Evolutionary conservation across 2,888 invertebrate genomes (phyloP).

Genomic region (Bugula neritina): DNA sequence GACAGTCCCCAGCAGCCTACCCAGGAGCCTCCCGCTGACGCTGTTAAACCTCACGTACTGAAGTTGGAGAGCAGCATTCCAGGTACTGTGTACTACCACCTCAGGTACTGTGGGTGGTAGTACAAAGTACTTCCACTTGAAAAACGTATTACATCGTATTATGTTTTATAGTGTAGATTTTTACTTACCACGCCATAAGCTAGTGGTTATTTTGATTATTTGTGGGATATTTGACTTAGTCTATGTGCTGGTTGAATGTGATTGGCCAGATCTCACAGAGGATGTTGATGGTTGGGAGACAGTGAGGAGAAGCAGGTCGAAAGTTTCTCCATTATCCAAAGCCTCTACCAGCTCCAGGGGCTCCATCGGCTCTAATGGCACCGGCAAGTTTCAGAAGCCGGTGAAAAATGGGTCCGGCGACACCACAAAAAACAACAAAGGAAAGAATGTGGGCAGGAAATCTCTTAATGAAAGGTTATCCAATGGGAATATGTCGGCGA

Average conservation of each 20-base stretch:
- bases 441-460: too few species aligned
- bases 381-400: constrained; percentile 12
- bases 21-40: constrained; percentile 4
- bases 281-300: constrained; percentile 74
- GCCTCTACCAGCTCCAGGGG: constrained; percentile 26
- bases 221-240: too few species aligned
- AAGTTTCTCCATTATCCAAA: constrained; percentile 52
- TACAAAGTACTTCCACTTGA: too few species aligned
- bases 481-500: too few species aligned
- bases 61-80: not conserved
- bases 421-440: not conserved
- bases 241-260: too few species aligned
- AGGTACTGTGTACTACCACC: too few species aligned
- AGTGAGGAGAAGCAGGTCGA: constrained; percentile 62
- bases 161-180: too few species aligned
- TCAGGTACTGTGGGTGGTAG: too few species aligned
- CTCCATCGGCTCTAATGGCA: not conserved
- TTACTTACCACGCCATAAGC: too few species aligned
- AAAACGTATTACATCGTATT: too few species aligned
- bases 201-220: too few species aligned
- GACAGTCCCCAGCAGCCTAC: constrained; percentile 16
- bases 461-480: too few species aligned
- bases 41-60: constrained; percentile 1
- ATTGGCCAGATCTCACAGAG: constrained; percentile 33
- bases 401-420: not conserved